These are phyloP conservation scores for Todiramphus saurophagus DNA, from an alignment of 2,113 vertebrate genomes.

Conservation along the genomic window DNA sequence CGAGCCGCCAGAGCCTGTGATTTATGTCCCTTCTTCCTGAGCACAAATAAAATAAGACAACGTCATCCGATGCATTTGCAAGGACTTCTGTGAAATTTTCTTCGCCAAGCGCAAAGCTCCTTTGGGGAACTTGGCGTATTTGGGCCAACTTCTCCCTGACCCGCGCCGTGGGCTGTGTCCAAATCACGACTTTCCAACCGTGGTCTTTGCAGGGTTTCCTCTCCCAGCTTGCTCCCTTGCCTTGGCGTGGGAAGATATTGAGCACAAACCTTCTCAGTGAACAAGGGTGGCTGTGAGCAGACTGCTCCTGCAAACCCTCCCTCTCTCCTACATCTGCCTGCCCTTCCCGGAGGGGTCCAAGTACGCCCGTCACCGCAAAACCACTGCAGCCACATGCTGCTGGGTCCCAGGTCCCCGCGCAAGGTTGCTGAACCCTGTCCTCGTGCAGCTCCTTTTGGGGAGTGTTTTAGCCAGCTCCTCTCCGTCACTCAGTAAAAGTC, in stretches of 20 bases:
- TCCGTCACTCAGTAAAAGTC: not conserved
- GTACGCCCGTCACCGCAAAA: not conserved
- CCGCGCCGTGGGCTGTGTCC: not conserved
- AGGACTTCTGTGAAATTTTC: not conserved
- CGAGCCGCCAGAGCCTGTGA: accelerated
- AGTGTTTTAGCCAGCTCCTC: not conserved
- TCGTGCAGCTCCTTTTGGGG: not conserved
- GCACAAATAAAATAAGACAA: not conserved
- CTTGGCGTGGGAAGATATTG: not conserved
- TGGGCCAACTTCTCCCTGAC: not conserved
- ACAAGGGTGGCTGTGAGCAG: accelerated
- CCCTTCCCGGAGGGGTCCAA: not conserved
- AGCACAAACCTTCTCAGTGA: not conserved
- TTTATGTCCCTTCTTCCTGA: not conserved
- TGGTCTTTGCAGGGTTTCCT: not conserved
- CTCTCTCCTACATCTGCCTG: not conserved
- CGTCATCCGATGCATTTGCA: not conserved
- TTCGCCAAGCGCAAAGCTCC: not conserved
- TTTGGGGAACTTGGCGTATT: not conserved
- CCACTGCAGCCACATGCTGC: accelerated
- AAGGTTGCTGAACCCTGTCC: not conserved
- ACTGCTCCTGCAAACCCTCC: not conserved
- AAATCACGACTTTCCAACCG: accelerated
- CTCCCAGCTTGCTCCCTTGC: not conserved
- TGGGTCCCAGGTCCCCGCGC: accelerated